Evolutionary conservation across 2,113 vertebrate genomes (phyloP).

Genomic region (Grammomys surdaster): DNA sequence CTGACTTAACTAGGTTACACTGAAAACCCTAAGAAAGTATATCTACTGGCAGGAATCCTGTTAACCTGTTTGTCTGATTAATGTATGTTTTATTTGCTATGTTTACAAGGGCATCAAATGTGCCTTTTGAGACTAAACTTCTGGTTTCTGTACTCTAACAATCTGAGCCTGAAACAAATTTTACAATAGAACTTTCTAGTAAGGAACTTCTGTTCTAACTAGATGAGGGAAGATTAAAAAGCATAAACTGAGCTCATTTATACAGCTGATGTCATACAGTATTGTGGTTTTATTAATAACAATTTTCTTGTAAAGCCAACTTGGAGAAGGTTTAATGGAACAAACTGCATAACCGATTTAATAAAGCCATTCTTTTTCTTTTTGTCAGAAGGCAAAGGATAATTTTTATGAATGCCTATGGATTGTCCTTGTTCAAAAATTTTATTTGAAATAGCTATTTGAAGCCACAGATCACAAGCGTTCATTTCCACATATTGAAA

Average conservation of each 20-base stretch:
- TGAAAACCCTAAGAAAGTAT: conserved; percentile 2
- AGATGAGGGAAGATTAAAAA: not conserved
- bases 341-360: not conserved
- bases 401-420: too few species aligned
- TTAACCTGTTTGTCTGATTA: not conserved
- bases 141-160: not conserved
- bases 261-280: not conserved
- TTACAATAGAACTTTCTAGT: not conserved
- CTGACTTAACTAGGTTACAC: not conserved
- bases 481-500: too few species aligned
- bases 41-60: not conserved
- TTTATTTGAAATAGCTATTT: too few species aligned
- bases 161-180: not conserved
- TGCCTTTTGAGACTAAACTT: not conserved
- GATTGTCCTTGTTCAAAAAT: too few species aligned
- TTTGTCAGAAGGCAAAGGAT: too few species aligned
- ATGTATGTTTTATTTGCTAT: not conserved
- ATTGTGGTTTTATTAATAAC: not conserved
- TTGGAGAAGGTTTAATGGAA: not conserved
- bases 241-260: not conserved
- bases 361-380: not conserved
- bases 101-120: not conserved
- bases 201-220: not conserved
- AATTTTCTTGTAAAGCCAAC: not conserved
- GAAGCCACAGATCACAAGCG: too few species aligned